These are phyloP conservation scores for Cynopterus brachyotis DNA, from an alignment of 2,113 vertebrate genomes.

Conservation along the genomic window DNA sequence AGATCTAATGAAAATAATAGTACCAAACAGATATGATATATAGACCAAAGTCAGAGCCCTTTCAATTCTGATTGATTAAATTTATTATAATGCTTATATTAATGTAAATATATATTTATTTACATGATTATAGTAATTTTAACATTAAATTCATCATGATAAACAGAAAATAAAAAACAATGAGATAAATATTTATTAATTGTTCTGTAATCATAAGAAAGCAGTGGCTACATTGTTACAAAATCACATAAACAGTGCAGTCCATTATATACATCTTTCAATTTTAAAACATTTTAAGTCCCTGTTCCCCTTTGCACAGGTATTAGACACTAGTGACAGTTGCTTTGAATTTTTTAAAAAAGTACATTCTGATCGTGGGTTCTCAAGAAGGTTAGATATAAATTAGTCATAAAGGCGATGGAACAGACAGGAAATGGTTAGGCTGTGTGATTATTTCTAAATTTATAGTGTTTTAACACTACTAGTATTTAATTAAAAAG, in stretches of 20 bases:
- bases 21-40: not conserved
- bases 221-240: constrained; percentile 69
- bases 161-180: constrained; percentile 73
- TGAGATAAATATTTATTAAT: not conserved
- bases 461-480: constrained; percentile 87
- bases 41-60: not conserved
- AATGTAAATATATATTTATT: not conserved
- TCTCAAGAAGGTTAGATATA: constrained; percentile 92
- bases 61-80: not conserved
- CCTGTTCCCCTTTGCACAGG: constrained; percentile 72
- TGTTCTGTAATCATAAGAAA: constrained; percentile 70
- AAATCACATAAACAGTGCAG: constrained; percentile 58
- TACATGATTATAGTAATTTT: constrained; percentile 3
- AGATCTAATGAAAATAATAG: not conserved
- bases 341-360: constrained; percentile 85
- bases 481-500: constrained; percentile 85
- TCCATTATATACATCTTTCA: constrained; percentile 60
- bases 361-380: constrained; percentile 86
- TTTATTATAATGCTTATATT: not conserved
- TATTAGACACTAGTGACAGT: constrained; percentile 77
- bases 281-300: constrained; percentile 63
- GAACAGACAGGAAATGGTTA: constrained; percentile 89
- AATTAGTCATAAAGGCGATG: constrained; percentile 97
- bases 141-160: not conserved
- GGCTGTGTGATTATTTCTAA: constrained; percentile 84